Evolutionary conservation across 2,113 vertebrate species (phyloP).

Genomic region (Psettodes erumei): DNA sequence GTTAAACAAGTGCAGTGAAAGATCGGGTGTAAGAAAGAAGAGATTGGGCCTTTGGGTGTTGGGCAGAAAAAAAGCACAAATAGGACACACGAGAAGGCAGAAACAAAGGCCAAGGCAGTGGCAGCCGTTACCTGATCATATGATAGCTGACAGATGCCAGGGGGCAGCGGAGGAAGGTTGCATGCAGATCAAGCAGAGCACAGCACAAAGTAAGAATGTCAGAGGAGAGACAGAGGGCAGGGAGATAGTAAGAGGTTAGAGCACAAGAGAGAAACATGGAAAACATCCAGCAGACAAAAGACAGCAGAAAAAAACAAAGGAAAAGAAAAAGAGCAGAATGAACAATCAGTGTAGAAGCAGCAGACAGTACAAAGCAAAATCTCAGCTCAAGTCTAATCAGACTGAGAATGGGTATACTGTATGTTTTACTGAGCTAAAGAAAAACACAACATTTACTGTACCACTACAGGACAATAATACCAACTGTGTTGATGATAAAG

Average conservation of each 20-base stretch:
- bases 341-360: constrained; percentile 51
- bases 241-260: constrained; percentile 45
- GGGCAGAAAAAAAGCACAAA: constrained; percentile 37
- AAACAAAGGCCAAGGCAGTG: constrained; percentile 77
- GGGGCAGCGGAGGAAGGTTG: constrained; percentile 89
- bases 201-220: constrained; percentile 78
- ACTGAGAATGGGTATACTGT: no score
- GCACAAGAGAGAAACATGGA: constrained; percentile 40
- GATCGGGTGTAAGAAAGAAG: no score
- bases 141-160: constrained; percentile 98
- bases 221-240: constrained; percentile 51
- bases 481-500: background rate
- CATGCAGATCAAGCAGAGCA: constrained; percentile 90
- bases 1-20: background rate
- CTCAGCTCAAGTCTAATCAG: constrained; percentile 2
- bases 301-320: constrained; percentile 3
- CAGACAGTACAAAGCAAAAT: constrained; percentile 3
- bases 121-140: constrained; percentile 96
- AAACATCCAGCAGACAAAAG: constrained; percentile 28
- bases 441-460: background rate
- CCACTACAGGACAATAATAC: background rate
- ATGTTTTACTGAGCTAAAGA: background rate
- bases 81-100: constrained; percentile 55
- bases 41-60: background rate
- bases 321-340: constrained; percentile 36